Evolutionary conservation across 2,888 invertebrate genomes (phyloP), one percentile per base, ranked within the genome.

Genomic region (Julus scandinavius): DNA sequence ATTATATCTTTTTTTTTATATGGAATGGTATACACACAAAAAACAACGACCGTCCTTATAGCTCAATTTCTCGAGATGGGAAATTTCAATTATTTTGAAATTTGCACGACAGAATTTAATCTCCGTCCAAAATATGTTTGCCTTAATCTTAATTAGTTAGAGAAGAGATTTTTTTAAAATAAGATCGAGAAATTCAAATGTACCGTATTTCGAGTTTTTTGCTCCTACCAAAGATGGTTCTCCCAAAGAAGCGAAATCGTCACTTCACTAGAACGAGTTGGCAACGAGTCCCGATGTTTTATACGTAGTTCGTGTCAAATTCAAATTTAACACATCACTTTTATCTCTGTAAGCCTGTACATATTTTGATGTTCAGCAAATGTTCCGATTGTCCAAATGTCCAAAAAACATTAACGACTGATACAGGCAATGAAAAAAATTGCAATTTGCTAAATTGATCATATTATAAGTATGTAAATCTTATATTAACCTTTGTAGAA

Each of bases 1-100:
- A 63, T 63, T 63, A 63, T 63, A 63, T 58, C n/a, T 63, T 63
- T 63, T 63, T 63, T 63, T 54, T 63, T 63, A 63, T 63, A 63
- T 63, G 63, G 63, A 63, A 63, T 63, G 6, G 63, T 63, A 63
- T 63, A 63, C 63, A 63, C 17, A n/a, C 1, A n/a, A 45, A 63
- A 17, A 63, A 5, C 63, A 63, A 63, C 63, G 17, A n/a, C 63
- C 63, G 63, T 63, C 63, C 63, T 63, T 63, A n/a, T 54, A 63
- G 63, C 63, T 63, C 63, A 63, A 63, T 63, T 63, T 63, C 63
- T n/a, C 63, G 63, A n/a, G 17, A 20, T 1, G 17, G 54, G 54
- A 17, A 54, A 63, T 17, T 63, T 63, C 63, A 63, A 63, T n/a
- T n/a, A n/a, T 63, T 63, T 15, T 54, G 54, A 54, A 54, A 54